phyloP scores from a whole-genome alignment of 2,797 vertebrate genomes.

The Steatocranus sp. region DNA sequence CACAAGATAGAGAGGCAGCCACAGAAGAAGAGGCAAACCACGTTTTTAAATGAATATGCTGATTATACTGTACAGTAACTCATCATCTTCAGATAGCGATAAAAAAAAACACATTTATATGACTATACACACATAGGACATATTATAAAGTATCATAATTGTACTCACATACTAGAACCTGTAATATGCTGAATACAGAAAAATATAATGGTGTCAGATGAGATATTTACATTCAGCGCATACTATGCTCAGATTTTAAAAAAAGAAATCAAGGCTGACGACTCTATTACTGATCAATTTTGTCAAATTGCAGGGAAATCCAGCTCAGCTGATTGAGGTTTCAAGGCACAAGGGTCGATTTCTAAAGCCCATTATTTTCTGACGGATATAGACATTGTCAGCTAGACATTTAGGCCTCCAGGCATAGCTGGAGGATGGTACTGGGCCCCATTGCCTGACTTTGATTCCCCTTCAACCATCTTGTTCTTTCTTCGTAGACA shows the following conservation, averaged over 20 bases:
- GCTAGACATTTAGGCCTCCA: constrained; percentile 61
- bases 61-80: constrained; percentile 17
- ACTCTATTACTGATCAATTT: constrained; percentile 49
- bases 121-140: neutral
- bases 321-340: constrained; percentile 47
- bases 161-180: neutral
- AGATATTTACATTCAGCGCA: neutral
- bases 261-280: constrained; percentile 22
- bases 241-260: neutral
- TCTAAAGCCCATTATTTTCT: constrained; percentile 69
- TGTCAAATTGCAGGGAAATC: constrained; percentile 53
- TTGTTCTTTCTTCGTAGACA: constrained; percentile 17
- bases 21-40: constrained; percentile 12
- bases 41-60: constrained; percentile 28
- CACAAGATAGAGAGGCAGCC: neutral
- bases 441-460: constrained; percentile 37
- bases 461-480: constrained; percentile 60
- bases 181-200: too few relatives aligned
- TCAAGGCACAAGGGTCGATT: constrained; percentile 48
- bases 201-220: neutral
- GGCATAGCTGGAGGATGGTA: constrained; percentile 61
- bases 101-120: neutral
- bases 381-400: constrained; percentile 68
- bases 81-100: constrained; percentile 18
- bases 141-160: neutral